Conservation (phyloP, 2,113 vertebrate genomes). For the Haemorhous mexicanus region DNA sequence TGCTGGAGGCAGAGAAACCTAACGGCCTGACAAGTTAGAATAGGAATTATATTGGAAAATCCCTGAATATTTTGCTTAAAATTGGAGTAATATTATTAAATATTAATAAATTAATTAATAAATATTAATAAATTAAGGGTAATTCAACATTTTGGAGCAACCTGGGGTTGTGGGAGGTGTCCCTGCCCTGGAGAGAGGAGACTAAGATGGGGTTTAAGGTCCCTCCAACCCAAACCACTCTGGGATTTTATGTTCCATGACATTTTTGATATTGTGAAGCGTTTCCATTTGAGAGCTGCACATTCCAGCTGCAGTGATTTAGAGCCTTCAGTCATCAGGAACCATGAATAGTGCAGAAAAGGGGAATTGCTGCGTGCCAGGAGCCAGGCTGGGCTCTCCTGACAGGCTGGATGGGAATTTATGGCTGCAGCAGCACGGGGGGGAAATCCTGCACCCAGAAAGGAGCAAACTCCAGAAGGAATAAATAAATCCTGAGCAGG, state of each 20-base stretch:
- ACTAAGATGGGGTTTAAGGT: neutral
- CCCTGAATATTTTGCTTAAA: neutral
- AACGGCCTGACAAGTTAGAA: neutral
- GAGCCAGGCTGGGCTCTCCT: neutral
- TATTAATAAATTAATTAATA: no score
- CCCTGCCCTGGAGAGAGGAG: no score
- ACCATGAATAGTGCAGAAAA: neutral
- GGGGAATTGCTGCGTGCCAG: neutral
- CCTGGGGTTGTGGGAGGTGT: neutral
- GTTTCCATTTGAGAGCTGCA: neutral
- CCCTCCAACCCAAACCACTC: neutral
- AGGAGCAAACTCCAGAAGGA: neutral
- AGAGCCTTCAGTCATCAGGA: neutral
- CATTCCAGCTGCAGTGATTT: neutral
- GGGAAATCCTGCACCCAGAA: neutral
- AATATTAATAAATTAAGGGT: neutral
- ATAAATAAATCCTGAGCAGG: neutral
- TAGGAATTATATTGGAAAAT: neutral
- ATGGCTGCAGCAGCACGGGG: no score
- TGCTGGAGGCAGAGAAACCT: neutral
- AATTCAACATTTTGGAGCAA: neutral
- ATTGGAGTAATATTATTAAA: neutral
- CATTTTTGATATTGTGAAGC: accelerated
- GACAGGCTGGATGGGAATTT: neutral
- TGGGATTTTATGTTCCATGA: accelerated